Percentiles rank a stretch among this genome's conserved stretches.
Evolutionary conservation across 2,888 invertebrate species (phyloP).

Genomic region (Azorinus chamasolen): DNA sequence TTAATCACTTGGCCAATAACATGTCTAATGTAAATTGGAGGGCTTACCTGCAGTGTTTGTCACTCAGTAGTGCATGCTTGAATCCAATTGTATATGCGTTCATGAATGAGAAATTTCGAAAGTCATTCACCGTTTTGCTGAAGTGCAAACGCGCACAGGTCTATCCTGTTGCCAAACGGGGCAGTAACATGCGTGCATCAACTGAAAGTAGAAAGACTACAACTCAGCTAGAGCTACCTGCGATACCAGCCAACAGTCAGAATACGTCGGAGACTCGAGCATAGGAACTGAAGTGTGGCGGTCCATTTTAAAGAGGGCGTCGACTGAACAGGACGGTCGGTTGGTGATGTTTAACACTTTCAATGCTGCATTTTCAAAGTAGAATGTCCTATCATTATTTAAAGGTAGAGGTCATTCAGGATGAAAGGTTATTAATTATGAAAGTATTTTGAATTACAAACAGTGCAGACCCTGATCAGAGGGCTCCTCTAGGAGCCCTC

Average conservation of each 20-base stretch:
- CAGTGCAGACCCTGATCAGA: too few relatives aligned
- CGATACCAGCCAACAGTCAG: not conserved
- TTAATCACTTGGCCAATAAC: slow-evolving; percentile 42
- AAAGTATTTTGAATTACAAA: too few relatives aligned
- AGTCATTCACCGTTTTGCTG: slow-evolving; percentile 64
- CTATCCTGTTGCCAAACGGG: slow-evolving; percentile 88
- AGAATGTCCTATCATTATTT: too few relatives aligned
- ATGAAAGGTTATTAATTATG: too few relatives aligned
- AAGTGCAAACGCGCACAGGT: slow-evolving; percentile 61
- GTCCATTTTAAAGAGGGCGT: too few relatives aligned
- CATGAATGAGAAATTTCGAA: slow-evolving; percentile 77
- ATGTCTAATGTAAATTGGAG: slow-evolving; percentile 41
- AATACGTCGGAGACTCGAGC: too few relatives aligned
- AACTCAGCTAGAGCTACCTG: slow-evolving; percentile 42
- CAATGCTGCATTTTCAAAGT: too few relatives aligned
- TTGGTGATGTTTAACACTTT: too few relatives aligned
- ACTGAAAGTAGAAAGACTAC: slow-evolving; percentile 59
- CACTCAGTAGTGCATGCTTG: slow-evolving; percentile 73
- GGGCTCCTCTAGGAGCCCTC: too few relatives aligned
- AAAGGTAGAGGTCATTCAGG: too few relatives aligned
- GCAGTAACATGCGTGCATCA: slow-evolving; percentile 29
- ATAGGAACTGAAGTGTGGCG: too few relatives aligned
- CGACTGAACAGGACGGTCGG: too few relatives aligned
- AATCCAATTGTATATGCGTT: slow-evolving; percentile 77
- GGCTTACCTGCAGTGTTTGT: slow-evolving; percentile 70